Evolutionary conservation across 2,797 vertebrate genomes (phyloP).

Genomic region (Pelobates cultripes): DNA sequence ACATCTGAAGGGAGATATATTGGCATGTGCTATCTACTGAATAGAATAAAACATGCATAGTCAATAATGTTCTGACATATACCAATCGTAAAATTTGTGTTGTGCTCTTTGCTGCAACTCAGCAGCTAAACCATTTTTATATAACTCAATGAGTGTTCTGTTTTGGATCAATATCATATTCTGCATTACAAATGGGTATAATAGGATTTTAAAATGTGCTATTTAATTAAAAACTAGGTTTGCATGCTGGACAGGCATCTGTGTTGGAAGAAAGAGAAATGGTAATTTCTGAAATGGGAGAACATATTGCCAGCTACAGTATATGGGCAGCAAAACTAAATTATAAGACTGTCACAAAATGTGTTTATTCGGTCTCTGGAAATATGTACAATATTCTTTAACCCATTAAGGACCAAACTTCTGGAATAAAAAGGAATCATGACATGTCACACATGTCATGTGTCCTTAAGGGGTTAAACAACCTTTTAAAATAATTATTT

Average conservation of each 20-base stretch:
- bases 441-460: too few relatives aligned
- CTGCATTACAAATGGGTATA: constrained; percentile 47
- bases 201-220: constrained; percentile 43
- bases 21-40: too few relatives aligned
- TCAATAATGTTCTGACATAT: neutral
- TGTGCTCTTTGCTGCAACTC: constrained; percentile 15
- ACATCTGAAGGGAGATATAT: too few relatives aligned
- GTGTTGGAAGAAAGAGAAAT: constrained; percentile 28
- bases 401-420: too few relatives aligned
- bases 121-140: constrained; percentile 10
- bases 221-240: constrained; percentile 49
- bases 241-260: constrained; percentile 37
- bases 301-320: constrained; percentile 18
- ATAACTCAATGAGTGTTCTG: constrained; percentile 14
- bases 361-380: neutral
- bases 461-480: too few relatives aligned
- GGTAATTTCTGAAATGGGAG: constrained; percentile 25
- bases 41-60: neutral
- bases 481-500: neutral
- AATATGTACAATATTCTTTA: neutral
- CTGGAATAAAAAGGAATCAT: too few relatives aligned
- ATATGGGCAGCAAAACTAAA: neutral
- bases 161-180: constrained; percentile 45
- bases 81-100: constrained; percentile 17
- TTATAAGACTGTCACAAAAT: constrained; percentile 4